These are phyloP conservation scores for Acomys russatus DNA, from an alignment of 2,797 vertebrate genomes.

Conservation along the genomic window DNA sequence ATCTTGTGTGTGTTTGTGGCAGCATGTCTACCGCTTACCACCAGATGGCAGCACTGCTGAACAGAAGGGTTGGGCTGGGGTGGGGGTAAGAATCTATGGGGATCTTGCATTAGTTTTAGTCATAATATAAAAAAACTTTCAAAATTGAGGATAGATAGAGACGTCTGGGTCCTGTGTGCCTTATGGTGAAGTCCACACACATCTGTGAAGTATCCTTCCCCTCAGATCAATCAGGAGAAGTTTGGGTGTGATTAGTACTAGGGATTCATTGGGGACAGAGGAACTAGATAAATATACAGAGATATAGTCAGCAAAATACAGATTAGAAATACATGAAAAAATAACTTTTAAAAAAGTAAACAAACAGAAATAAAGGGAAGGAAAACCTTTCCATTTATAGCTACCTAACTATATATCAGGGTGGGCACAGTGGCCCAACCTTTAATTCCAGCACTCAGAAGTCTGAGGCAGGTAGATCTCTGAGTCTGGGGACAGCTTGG, in stretches of 20 bases:
- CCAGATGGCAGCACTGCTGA: conserved; percentile 73
- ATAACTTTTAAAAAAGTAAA: conserved; percentile 22
- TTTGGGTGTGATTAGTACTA: background rate
- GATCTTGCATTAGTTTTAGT: conserved; percentile 1
- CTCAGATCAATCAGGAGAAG: background rate
- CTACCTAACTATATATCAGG: conserved; percentile 3
- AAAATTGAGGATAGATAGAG: background rate
- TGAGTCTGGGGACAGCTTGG: background rate
- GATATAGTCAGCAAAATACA: conserved; percentile 26
- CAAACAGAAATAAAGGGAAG: conserved; percentile 5
- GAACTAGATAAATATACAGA: conserved; percentile 33
- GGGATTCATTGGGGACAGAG: conserved; percentile 25
- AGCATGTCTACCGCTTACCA: conserved; percentile 44
- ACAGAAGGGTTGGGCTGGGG: background rate
- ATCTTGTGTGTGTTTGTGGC: background rate
- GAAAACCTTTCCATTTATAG: conserved; percentile 51
- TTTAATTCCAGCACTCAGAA: background rate
- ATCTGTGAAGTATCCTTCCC: conserved; percentile 23
- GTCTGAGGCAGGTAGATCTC: background rate
- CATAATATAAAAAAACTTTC: conserved; percentile 19
- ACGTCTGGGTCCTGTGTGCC: background rate
- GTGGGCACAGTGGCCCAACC: background rate
- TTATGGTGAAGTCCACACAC: background rate
- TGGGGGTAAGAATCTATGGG: background rate
- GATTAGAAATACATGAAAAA: conserved; percentile 7